These are phyloP conservation scores for Xiphophorus maculatus DNA, from an alignment of 2,113 vertebrate species.

Conservation along the genomic window DNA sequence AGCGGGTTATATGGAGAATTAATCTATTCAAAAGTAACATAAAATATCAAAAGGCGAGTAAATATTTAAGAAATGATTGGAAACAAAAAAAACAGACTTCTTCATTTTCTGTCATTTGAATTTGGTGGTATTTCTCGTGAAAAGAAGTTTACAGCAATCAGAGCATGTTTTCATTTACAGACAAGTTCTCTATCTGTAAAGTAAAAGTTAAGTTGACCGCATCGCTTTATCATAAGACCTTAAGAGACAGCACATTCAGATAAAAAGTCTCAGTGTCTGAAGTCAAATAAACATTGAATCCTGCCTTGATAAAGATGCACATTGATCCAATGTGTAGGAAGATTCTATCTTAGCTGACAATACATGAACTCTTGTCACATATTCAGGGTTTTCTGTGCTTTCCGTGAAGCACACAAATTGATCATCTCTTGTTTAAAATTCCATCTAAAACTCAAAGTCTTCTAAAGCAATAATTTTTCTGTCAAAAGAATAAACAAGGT, in stretches of 20 bases:
- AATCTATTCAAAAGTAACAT: background rate
- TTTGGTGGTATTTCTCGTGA: background rate
- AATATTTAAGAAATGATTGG: background rate
- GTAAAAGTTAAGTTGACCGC: background rate
- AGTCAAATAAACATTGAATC: too few species aligned
- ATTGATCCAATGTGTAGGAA: too few species aligned
- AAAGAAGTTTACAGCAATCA: too few species aligned
- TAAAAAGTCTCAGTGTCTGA: too few species aligned
- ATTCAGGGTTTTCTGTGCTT: background rate
- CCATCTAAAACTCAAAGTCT: too few species aligned
- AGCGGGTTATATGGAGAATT: background rate
- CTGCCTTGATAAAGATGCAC: too few species aligned
- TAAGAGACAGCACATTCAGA: background rate
- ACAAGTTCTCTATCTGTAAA: background rate
- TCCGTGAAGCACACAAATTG: background rate
- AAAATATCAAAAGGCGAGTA: background rate
- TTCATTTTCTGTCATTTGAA: background rate
- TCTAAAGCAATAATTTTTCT: too few species aligned
- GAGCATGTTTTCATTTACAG: background rate
- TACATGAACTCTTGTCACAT: background rate
- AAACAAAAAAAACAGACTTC: background rate
- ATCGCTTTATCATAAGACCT: background rate
- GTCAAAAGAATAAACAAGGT: background rate
- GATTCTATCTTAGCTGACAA: background rate
- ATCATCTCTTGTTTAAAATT: background rate